phyloP scores from a whole-genome alignment of 2,113 vertebrate species.

The Eidolon helvum region DNA sequence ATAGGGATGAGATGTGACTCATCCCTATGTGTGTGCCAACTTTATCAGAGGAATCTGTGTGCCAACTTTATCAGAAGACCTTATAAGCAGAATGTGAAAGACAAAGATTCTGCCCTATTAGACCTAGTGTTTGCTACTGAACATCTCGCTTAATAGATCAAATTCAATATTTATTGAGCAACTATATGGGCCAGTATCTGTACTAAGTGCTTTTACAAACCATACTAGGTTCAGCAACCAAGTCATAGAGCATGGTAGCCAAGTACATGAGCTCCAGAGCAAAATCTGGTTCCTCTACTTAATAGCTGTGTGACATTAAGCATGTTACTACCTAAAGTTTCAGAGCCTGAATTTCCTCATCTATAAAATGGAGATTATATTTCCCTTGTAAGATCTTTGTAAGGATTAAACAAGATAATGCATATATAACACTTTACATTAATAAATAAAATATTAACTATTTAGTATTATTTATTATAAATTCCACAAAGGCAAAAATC shows the following conservation, averaged over 20 bases:
- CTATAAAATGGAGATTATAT: constrained; percentile 12
- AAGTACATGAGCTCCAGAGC: neutral
- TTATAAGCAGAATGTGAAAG: neutral
- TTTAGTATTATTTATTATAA: constrained; percentile 12
- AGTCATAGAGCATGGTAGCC: neutral
- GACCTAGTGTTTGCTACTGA: neutral
- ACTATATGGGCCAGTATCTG: neutral
- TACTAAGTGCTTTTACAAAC: neutral
- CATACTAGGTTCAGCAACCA: neutral
- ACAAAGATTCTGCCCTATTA: neutral
- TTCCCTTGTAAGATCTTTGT: constrained; percentile 3
- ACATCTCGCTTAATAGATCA: neutral
- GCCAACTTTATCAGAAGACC: neutral
- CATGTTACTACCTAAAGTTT: neutral
- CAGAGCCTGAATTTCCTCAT: neutral
- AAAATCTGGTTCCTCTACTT: neutral
- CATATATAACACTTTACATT: neutral
- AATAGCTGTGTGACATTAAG: neutral
- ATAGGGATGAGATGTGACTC: neutral
- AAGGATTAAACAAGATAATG: constrained; percentile 4
- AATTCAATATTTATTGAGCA: constrained; percentile 35
- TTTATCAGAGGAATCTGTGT: neutral
- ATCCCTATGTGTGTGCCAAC: too few species aligned
- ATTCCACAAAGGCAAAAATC: neutral
- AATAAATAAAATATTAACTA: neutral